Conservation (phyloP, 2,888 invertebrate species). For the Cantharis lateralis region DNA sequence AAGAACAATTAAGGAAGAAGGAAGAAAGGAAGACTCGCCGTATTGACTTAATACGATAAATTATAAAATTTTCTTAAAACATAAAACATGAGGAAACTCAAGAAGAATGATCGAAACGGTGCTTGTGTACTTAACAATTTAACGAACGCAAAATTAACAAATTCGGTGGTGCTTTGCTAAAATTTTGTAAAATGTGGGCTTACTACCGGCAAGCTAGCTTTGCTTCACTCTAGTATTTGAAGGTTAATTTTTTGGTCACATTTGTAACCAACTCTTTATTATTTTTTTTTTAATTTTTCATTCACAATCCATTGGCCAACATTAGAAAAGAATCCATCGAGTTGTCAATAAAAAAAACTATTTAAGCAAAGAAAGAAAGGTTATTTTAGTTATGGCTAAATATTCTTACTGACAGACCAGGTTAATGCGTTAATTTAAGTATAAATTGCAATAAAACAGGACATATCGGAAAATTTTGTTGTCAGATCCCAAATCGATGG, state of each 20-base stretch:
- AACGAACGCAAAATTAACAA: not conserved
- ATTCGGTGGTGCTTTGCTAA: slow-evolving; percentile 12
- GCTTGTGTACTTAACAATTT: slow-evolving; percentile 6
- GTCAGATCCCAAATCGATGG: slow-evolving; percentile 43
- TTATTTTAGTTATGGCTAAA: slow-evolving; percentile 22
- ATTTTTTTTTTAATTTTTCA: slow-evolving; percentile 35
- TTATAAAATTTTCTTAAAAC: not conserved
- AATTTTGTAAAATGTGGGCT: slow-evolving; percentile 26
- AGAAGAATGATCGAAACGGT: slow-evolving; percentile 7
- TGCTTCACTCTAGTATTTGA: slow-evolving; percentile 41
- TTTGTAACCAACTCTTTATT: slow-evolving; percentile 27
- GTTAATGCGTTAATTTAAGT: slow-evolving; percentile 30
- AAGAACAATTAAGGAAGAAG: not conserved
- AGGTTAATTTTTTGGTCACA: slow-evolving; percentile 28
- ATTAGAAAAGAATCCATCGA: slow-evolving; percentile 13
- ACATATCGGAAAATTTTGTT: slow-evolving; percentile 33
- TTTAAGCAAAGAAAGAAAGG: slow-evolving; percentile 4
- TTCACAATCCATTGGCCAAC: slow-evolving; percentile 39
- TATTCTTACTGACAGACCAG: slow-evolving; percentile 42
- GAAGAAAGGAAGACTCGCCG: slow-evolving; percentile 22
- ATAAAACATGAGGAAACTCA: slow-evolving; percentile 6
- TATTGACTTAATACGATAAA: not conserved
- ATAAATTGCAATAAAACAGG: not conserved
- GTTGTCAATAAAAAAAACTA: slow-evolving; percentile 1
- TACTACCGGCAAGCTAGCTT: slow-evolving; percentile 36